Evolutionary conservation across 2,113 vertebrate genomes (phyloP), one percentile per base, ranked within the genome.

Genomic region (Cavia aperea): DNA sequence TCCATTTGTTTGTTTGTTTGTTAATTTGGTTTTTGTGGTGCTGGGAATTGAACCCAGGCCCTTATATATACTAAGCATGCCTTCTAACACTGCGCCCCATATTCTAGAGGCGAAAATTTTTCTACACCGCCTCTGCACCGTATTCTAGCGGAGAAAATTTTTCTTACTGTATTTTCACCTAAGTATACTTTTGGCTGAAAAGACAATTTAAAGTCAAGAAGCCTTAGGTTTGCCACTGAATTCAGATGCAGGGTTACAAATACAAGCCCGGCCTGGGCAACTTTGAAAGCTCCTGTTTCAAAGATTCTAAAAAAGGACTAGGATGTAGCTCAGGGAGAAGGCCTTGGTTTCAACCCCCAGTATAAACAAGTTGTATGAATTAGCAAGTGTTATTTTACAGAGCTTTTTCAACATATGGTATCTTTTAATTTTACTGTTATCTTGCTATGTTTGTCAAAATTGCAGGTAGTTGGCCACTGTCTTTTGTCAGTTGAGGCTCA

Each of bases 121-220:
- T 88, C 39, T 72, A 39, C 39, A 39, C 39, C 3, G 39, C 16
- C 31, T 9, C 46, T 24, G 8, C 5, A 19, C 21, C n/a, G 23
- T 21, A 49, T 79, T 77, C 26, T 86, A 39, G 66, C 56, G 46
- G 46, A 78, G 75, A 14, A 81, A 79, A n/a, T 70, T 88, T n/a
- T 79, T 88, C 39, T 72, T 73, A n/a, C 54, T 66, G 62, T 23
- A 3, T 89, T 75, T 89, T 86, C 85, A 70, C 2, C 12, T 54
- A n/a, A 4, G 14, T 81, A 13, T 36, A 18, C 39, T 58, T 91
- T 85, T 39, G 58, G 77, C n/a, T 36, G 65, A 68, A 54, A 92
- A 91, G 68, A 81, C 46, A 66, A 33, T 93, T 86, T 70, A 72
- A 84, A 75, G n/a, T 91, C 58, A 72, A 58, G 46, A 70, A 60